Conservation (phyloP, 1,140 invertebrate genomes). For the Galleria mellonella region DNA sequence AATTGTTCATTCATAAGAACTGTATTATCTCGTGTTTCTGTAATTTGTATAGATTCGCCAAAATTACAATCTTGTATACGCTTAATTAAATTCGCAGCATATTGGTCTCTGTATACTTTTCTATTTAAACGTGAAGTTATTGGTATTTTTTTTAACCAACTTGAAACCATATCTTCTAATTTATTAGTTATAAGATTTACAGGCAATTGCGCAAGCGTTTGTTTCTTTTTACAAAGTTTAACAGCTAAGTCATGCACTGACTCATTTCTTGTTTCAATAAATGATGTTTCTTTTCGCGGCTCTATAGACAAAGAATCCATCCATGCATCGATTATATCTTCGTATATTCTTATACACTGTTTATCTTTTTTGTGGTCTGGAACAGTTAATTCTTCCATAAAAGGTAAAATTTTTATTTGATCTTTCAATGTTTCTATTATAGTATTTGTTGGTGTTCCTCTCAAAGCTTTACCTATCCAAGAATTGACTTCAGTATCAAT, state of each 20-base stretch:
- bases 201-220: not conserved
- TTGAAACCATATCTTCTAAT: not conserved
- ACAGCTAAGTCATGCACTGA: not conserved
- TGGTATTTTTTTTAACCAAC: not conserved
- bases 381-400: not conserved
- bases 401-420: not conserved
- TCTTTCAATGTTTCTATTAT: not conserved
- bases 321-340: not conserved
- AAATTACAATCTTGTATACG: not conserved
- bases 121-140: not conserved
- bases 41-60: not conserved
- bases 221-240: not conserved
- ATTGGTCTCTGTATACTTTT: not conserved
- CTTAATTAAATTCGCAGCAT: not conserved
- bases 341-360: not conserved
- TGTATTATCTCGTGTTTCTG: not conserved
- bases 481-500: not conserved
- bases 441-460: not conserved
- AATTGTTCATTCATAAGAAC: slow-evolving; percentile 3
- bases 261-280: not conserved
- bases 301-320: not conserved
- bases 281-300: not conserved
- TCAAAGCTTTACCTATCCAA: not conserved
- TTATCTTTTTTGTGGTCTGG: not conserved
- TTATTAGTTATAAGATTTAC: not conserved